Base-by-base conservation (phyloP, 2,113 vertebrate genomes). In the Nyctibius bracteatus region DNA sequence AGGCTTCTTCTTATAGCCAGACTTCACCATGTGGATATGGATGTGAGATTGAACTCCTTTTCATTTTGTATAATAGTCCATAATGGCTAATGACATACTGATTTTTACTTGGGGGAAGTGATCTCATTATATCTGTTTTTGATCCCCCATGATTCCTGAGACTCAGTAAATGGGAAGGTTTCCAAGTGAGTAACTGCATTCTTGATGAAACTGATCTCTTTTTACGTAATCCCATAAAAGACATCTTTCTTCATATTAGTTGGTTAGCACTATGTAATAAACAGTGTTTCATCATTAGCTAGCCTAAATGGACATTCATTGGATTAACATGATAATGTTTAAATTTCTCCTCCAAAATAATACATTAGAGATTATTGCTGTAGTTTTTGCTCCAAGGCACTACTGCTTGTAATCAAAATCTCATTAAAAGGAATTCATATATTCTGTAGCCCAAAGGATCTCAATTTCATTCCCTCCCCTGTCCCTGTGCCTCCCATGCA, bases 351-450 rank as follows among this genome's bases (percentile, higher is more conserved):
- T 92, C 47, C 78, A 86, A 88, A 94, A 94, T 87, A 91, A 94
- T 78, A 65, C 84, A 47, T 97, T 73, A 47, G 84, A 93, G 74
- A 94, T 95, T 79, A 84, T 70, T 58, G 89, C 85, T 90, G 81
- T 44, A 70, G 54, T 77, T 94, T 67, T 94, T 88, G 93, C 95
- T 96, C 44, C 77, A 17, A 95, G 96, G 87, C 90, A 83, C 33
- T 61, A 30, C 61, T 57, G 81, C 91, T 95, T 94, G 72, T 96
- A 96, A 96, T 96, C 94, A 96, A 96, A 97, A 95, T 88, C 90
- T 95, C 96, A 96, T 97, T 97, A 93, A 95, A 93, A 95, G 77
- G 77, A 92, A 94, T 93, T 96, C 94, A 94, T 93, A 95, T 86
- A 44, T 92, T 72, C 86, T 52, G 65, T 63, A 90, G 94, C 96